A percentile compares a stretch with the other conserved stretches of the same genome.
These are phyloP conservation scores for Oostethus manadensis DNA, from an alignment of 2,113 vertebrate species.

Conservation along the genomic window DNA sequence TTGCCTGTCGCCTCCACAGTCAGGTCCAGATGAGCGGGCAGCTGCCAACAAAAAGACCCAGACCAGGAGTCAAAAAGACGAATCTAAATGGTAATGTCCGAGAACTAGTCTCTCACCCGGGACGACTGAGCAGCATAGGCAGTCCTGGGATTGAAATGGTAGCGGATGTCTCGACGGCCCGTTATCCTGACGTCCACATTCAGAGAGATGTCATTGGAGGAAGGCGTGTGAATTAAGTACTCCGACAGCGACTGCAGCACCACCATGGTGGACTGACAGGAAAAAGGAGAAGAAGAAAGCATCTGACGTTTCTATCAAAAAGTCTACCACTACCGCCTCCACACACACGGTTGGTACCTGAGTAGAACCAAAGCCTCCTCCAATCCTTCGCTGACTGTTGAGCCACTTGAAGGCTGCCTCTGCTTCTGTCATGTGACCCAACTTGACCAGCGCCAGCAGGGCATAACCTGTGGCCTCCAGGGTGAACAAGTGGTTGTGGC, in stretches of 20 bases:
- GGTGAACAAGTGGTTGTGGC: constrained; percentile 43
- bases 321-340: no score
- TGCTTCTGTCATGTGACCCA: constrained; percentile 47
- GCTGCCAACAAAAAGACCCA: constrained; percentile 28
- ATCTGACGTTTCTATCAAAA: no score
- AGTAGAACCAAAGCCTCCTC: constrained; percentile 68
- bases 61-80: neutral
- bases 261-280: constrained; percentile 69
- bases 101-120: constrained; percentile 39
- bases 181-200: constrained; percentile 53
- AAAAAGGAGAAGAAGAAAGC: no score
- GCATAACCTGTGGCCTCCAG: constrained; percentile 73
- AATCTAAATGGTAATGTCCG: neutral
- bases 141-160: constrained; percentile 52
- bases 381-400: constrained; percentile 55
- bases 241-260: constrained; percentile 72
- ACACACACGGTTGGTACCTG: constrained; percentile 60
- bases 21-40: constrained; percentile 63
- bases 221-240: constrained; percentile 55
- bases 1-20: constrained; percentile 69
- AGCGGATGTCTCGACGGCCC: constrained; percentile 50
- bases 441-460: constrained; percentile 64
- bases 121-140: constrained; percentile 57
- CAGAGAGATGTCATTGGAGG: constrained; percentile 39
- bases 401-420: constrained; percentile 63